Conservation (phyloP, 2,113 vertebrate species). For the Neopipo cinnamomea region DNA sequence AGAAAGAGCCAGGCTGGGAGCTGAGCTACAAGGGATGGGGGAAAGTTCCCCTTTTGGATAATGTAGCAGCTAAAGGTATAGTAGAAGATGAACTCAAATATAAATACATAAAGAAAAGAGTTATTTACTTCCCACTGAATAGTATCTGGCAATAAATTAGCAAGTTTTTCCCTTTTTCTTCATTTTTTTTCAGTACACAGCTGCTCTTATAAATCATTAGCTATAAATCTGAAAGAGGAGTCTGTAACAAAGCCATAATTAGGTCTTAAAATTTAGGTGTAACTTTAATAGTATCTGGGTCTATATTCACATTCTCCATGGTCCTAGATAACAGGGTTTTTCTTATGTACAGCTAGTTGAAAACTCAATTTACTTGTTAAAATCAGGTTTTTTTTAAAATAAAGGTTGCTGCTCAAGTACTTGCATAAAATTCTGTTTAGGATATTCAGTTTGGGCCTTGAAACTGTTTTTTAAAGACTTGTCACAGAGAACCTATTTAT, state of each 20-base stretch:
- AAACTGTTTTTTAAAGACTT: neutral
- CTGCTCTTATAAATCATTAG: constrained; percentile 40
- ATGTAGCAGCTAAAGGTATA: neutral
- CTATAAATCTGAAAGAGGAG: constrained; percentile 11
- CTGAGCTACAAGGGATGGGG: neutral
- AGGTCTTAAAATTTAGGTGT: neutral
- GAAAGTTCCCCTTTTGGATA: neutral
- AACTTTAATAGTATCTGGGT: neutral
- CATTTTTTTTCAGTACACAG: neutral
- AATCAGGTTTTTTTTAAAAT: neutral
- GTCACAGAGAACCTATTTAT: neutral
- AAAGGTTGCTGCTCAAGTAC: neutral
- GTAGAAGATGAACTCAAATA: neutral
- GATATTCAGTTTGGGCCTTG: neutral
- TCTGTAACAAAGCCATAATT: constrained; percentile 9
- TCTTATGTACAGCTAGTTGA: neutral
- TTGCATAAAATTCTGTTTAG: neutral
- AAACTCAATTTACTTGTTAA: neutral
- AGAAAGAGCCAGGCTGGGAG: neutral
- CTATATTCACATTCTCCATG: neutral
- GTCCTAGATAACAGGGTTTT: neutral
- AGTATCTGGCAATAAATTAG: constrained; percentile 8
- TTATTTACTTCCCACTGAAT: constrained; percentile 9
- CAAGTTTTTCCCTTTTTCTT: constrained; percentile 10
- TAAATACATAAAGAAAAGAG: neutral